Base-by-base conservation (phyloP, 2,113 vertebrate genomes). In the Raja brachyura region DNA sequence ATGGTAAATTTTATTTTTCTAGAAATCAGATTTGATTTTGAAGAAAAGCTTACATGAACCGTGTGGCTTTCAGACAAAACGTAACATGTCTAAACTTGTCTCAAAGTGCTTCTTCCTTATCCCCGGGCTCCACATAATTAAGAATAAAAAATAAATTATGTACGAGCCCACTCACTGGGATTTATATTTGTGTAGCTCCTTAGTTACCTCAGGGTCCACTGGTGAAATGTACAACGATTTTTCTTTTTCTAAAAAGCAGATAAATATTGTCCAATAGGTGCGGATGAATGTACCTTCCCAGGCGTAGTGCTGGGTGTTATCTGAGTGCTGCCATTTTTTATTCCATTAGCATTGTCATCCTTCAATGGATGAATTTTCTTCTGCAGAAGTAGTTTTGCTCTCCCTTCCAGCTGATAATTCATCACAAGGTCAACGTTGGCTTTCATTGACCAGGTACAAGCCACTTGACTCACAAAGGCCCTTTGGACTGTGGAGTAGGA, bases 121-220 rank as follows among this genome's bases (percentile, higher is more conserved):
- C 90, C 90, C 90, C 90, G 54, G 90, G 90, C 90, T 54, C 83
- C 90, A 92, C 90, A 70, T 92, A 70, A 92, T 92, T 92, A 92
- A 92, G 90, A n/a, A 92, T 73, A 92, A 68, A 73, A 92, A 92
- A 92, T 92, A 92, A 73, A 92, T 92, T 92, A 73, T 92, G 90
- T 54, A 92, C 66, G 90, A 73, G 68, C 63, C 22, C 90, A 74
- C 66, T 92, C 33, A 39, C 90, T 39, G 33, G 28, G 90, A 54
- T 92, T 92, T 92, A 92, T 92, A 73, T 92, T 73, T 92, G 66
- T 92, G 68, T 48, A 73, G 90, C 22, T 92, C 33, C 90, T 92
- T 54, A 92, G 90, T 92, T 73, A 92, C 90, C 90, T 54, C 90
- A 14, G 90, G 68, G 90, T 73, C 25, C 33, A 73, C 33, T 70